These are phyloP conservation scores for Cetoscarus ocellatus DNA, from an alignment of 2,797 vertebrate species.

Conservation along the genomic window DNA sequence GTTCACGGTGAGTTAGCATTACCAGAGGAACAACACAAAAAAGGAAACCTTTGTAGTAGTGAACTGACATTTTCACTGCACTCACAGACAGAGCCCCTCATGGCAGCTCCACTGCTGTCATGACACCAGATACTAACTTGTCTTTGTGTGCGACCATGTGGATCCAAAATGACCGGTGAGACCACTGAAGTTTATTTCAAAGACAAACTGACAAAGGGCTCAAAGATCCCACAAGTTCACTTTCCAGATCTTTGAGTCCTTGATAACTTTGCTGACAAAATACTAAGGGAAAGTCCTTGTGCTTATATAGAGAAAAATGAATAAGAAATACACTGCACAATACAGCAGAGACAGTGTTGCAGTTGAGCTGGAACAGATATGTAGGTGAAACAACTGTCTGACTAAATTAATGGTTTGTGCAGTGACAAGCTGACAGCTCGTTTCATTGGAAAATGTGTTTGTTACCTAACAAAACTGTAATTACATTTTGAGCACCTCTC, in stretches of 20 bases:
- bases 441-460: slow-evolving; percentile 52
- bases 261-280: slow-evolving; percentile 33
- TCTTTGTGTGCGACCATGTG: slow-evolving; percentile 36
- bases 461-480: slow-evolving; percentile 44
- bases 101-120: slow-evolving; percentile 12
- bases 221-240: slow-evolving; percentile 50
- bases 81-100: slow-evolving; percentile 10
- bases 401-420: slow-evolving; percentile 63
- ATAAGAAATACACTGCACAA: slow-evolving; percentile 27
- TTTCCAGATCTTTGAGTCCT: slow-evolving; percentile 36
- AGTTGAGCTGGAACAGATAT: slow-evolving; percentile 68
- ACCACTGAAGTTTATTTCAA: slow-evolving; percentile 42
- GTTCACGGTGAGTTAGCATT: slow-evolving; percentile 2
- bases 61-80: slow-evolving; percentile 34
- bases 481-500: slow-evolving; percentile 44
- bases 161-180: slow-evolving; percentile 29
- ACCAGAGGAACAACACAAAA: neutral
- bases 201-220: slow-evolving; percentile 44
- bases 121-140: slow-evolving; percentile 15
- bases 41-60: neutral
- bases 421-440: slow-evolving; percentile 56
- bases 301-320: slow-evolving; percentile 49
- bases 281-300: slow-evolving; percentile 39
- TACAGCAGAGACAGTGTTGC: slow-evolving; percentile 15
- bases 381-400: slow-evolving; percentile 64